Conservation (phyloP, 2,888 invertebrate genomes). For the Drosophila austrosaltans region DNA sequence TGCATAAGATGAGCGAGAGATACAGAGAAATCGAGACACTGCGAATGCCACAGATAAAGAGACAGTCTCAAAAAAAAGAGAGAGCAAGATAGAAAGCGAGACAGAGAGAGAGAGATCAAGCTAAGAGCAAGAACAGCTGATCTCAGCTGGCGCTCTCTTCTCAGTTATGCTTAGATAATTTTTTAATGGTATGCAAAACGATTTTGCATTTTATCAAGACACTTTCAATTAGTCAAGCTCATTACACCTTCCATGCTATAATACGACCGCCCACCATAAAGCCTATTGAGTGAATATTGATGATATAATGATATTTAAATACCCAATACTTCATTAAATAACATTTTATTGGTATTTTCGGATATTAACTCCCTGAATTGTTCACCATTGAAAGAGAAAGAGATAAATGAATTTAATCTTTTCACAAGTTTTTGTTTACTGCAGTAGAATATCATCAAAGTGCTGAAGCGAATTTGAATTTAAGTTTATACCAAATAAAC, state of each 20-base stretch:
- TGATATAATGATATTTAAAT: neutral
- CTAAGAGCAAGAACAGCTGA: constrained; percentile 35
- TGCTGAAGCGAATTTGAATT: too few species aligned
- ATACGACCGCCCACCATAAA: neutral
- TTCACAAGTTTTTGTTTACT: too few species aligned
- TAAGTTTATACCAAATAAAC: too few species aligned
- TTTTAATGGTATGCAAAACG: constrained; percentile 83
- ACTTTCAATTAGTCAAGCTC: constrained; percentile 62
- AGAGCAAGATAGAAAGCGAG: constrained; percentile 8
- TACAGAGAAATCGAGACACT: constrained; percentile 5
- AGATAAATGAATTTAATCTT: too few species aligned
- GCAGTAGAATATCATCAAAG: too few species aligned
- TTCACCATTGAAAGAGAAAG: too few species aligned
- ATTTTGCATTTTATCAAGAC: constrained; percentile 66
- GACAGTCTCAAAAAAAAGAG: constrained; percentile 26
- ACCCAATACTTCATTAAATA: too few species aligned
- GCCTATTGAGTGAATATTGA: constrained; percentile 3
- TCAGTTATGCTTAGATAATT: constrained; percentile 66
- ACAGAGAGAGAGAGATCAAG: constrained; percentile 9
- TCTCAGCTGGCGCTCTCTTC: constrained; percentile 1
- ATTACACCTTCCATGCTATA: constrained; percentile 67
- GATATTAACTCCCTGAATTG: too few species aligned
- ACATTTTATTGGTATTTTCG: too few species aligned
- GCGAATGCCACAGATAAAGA: constrained; percentile 3
- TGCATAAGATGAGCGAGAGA: constrained; percentile 37